A percentile compares a stretch with the other conserved stretches of the same genome.
phyloP scores from a whole-genome alignment of 2,888 invertebrate genomes.

The Ophonus ardosiacus region DNA sequence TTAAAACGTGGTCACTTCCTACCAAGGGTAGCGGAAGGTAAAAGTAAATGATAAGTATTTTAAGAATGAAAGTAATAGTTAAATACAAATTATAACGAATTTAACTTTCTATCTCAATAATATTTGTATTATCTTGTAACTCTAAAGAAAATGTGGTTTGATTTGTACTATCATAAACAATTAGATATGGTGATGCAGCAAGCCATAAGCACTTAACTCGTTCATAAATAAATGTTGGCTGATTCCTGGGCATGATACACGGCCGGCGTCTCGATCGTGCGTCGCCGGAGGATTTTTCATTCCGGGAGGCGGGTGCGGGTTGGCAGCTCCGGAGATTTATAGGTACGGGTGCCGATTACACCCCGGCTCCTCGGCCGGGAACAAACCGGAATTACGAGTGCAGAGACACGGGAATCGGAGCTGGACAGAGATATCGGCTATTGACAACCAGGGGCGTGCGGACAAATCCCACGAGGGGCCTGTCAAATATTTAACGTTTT shows the following conservation, averaged over 20 bases:
- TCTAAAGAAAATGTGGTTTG: no score
- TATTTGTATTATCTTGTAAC: no score
- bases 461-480: neutral
- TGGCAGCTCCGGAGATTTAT: constrained; percentile 52
- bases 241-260: neutral
- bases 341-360: constrained; percentile 59
- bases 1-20: no score
- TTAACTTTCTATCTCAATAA: no score
- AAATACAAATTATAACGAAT: no score
- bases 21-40: no score
- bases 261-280: constrained; percentile 10
- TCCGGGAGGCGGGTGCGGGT: constrained; percentile 4
- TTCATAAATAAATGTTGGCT: constrained; percentile 3
- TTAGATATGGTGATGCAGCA: constrained; percentile 19
- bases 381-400: constrained; percentile 57
- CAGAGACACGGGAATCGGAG: neutral
- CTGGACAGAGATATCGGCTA: constrained; percentile 53
- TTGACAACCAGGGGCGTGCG: constrained; percentile 50
- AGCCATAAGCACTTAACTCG: constrained; percentile 36
- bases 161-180: constrained; percentile 1
- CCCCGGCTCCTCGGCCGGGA: constrained; percentile 30
- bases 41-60: no score
- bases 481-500: constrained; percentile 1
- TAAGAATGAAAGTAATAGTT: no score
- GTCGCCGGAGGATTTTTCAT: constrained; percentile 40